Evolutionary conservation across 2,888 invertebrate species (phyloP).

Genomic region (Conomelus anceps): DNA sequence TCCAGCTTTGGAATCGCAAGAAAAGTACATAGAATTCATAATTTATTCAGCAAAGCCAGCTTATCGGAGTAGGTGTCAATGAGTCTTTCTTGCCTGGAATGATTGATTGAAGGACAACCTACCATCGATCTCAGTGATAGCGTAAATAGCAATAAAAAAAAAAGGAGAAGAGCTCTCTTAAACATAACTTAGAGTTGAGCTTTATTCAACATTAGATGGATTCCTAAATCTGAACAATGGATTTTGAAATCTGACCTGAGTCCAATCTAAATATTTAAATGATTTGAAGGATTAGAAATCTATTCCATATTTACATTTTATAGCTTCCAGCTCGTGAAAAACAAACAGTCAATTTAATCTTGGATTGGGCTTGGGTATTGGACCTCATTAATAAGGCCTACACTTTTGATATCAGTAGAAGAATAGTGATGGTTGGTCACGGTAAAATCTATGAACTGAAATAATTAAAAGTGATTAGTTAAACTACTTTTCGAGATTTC

Average conservation of each 20-base stretch:
- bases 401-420: too few relatives aligned
- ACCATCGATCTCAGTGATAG: not conserved
- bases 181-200: too few relatives aligned
- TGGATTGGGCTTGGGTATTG: not conserved
- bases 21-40: not conserved
- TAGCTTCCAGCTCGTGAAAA: not conserved
- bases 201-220: too few relatives aligned
- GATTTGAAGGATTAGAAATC: not conserved
- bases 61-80: not conserved
- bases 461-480: too few relatives aligned
- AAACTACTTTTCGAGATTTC: too few relatives aligned
- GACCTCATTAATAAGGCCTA: not conserved
- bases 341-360: not conserved
- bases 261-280: not conserved
- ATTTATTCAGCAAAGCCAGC: not conserved
- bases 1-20: not conserved
- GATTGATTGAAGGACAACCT: not conserved
- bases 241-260: too few relatives aligned
- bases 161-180: too few relatives aligned
- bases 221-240: too few relatives aligned
- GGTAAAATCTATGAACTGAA: too few relatives aligned
- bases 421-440: too few relatives aligned
- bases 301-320: not conserved
- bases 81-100: not conserved
- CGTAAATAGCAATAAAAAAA: not conserved